Evolutionary conservation across 1,140 invertebrate species (phyloP).

Genomic region (Hyposmocoma kahamanoa): DNA sequence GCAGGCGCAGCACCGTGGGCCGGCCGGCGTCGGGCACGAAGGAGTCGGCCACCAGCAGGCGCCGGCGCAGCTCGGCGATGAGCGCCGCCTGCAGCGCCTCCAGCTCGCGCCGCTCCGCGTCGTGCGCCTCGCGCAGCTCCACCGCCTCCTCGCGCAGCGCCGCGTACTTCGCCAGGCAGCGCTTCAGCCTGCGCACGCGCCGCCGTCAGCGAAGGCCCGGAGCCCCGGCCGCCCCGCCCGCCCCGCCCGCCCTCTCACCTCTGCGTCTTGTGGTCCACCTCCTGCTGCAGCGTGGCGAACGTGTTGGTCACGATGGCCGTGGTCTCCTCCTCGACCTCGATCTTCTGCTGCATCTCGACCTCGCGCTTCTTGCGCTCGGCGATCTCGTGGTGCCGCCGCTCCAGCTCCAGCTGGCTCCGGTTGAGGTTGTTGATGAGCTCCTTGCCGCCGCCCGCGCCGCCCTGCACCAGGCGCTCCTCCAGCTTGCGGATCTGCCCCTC

Average conservation of each 20-base stretch:
- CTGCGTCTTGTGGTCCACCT: conserved; percentile 94
- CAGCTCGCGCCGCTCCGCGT: conserved; percentile 81
- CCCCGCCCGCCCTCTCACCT: conserved; percentile 74
- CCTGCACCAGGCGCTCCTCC: conserved; percentile 91
- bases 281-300: conserved; percentile 90
- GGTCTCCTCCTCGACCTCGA: conserved; percentile 92
- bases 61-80: conserved; percentile 80
- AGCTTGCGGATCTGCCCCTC: conserved; percentile 76
- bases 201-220: too few species aligned
- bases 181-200: conserved; percentile 57
- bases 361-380: conserved; percentile 84
- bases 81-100: conserved; percentile 63
- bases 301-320: conserved; percentile 89
- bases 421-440: conserved; percentile 94
- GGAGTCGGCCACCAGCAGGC: conserved; percentile 94
- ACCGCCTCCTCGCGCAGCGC: conserved; percentile 62
- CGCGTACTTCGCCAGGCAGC: conserved; percentile 60
- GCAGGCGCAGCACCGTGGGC: conserved; percentile 84
- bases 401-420: conserved; percentile 88
- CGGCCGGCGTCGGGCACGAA: conserved; percentile 96
- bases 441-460: conserved; percentile 75
- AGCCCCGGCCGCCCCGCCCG: too few species aligned
- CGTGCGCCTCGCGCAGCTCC: conserved; percentile 65
- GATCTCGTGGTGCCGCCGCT: conserved; percentile 86
- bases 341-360: conserved; percentile 87